Evolutionary conservation across 2,888 invertebrate species (phyloP), one percentile per base, ranked within the genome.

Genomic region (Lypha dubia): DNA sequence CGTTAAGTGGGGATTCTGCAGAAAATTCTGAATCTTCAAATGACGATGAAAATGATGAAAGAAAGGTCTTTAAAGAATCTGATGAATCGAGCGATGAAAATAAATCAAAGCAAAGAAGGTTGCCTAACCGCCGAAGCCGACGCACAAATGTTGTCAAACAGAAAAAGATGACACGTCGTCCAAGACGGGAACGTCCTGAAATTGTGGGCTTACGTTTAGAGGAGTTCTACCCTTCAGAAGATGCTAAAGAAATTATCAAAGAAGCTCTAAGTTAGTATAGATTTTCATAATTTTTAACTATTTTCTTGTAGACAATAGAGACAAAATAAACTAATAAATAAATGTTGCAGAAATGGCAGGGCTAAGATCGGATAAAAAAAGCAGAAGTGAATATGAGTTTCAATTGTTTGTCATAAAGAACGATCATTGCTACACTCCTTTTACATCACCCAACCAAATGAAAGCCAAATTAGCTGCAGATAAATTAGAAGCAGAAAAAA

Each of bases 361-460:
- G 0, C 44, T 84, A 13, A 87, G 91, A 7, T 89, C 91, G 17
- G 88, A 91, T n/a, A 87, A 89, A 17, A 90, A 91, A 68, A 88
- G 90, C 13, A 89, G 90, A 35, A 89, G 91, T 8, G 92, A 92
- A 71, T 88, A 89, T n/a, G 92, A 92, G 68, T 91, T 92, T 20
- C 87, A 90, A 53, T 65, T 91, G 35, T 88, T 89, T 75, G 88
- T 95, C 5, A 94, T 95, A 87, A 94, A 94, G 89, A 94, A 96
- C 93, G 97, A 97, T 91, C 97, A 97, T 89, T 96, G 96, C 89
- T 97, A 97, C 87, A 96, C 96, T 58, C 94, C 95, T 60, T 93
- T 94, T 46, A 95, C 94, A 41, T 95, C 95, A 77, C 95, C 95
- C 38, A 94, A 94, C 88, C 94, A 94, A 88, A 91, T 91, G 84